Conservation (phyloP, 1,140 invertebrate species). For the Drosophila kepulauana region DNA sequence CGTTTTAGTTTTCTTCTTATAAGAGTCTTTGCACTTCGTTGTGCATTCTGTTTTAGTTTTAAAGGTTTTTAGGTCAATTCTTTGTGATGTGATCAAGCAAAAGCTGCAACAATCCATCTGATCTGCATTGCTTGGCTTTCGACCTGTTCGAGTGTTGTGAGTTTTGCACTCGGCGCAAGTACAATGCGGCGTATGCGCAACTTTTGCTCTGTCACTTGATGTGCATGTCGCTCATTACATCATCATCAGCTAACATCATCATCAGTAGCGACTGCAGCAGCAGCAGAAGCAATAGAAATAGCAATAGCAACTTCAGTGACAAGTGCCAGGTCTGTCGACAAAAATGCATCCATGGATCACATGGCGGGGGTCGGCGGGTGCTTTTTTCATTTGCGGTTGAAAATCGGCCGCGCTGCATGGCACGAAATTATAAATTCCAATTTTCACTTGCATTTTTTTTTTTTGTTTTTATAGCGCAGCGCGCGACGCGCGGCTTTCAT, state of each 20-base stretch:
- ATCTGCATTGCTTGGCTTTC: slow-evolving; percentile 46
- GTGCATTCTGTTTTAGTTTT: not conserved
- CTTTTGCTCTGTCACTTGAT: slow-evolving; percentile 80
- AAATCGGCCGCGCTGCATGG: slow-evolving; percentile 63
- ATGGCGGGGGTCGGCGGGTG: slow-evolving; percentile 3
- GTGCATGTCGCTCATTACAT: slow-evolving; percentile 81
- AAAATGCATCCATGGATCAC: slow-evolving; percentile 19
- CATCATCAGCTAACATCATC: slow-evolving; percentile 44
- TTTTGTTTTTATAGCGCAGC: slow-evolving; percentile 14
- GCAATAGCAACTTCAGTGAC: slow-evolving; percentile 58
- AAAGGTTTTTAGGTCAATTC: slow-evolving; percentile 32
- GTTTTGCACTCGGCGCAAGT: slow-evolving; percentile 48
- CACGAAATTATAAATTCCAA: slow-evolving; percentile 81
- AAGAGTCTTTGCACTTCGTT: not conserved
- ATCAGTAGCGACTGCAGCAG: slow-evolving; percentile 24
- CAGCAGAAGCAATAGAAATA: slow-evolving; percentile 17
- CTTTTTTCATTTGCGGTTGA: slow-evolving; percentile 61
- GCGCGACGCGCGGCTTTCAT: slow-evolving; percentile 58
- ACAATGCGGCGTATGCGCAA: slow-evolving; percentile 80
- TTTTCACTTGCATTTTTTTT: slow-evolving; percentile 72
- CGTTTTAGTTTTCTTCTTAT: not conserved
- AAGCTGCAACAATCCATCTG: slow-evolving; percentile 28
- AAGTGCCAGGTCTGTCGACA: slow-evolving; percentile 42
- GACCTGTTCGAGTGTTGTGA: slow-evolving; percentile 41
- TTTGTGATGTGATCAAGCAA: slow-evolving; percentile 15